These are phyloP conservation scores for Schizopygopsis malacanthus DNA, from an alignment of 2,797 vertebrate genomes.

Conservation along the genomic window DNA sequence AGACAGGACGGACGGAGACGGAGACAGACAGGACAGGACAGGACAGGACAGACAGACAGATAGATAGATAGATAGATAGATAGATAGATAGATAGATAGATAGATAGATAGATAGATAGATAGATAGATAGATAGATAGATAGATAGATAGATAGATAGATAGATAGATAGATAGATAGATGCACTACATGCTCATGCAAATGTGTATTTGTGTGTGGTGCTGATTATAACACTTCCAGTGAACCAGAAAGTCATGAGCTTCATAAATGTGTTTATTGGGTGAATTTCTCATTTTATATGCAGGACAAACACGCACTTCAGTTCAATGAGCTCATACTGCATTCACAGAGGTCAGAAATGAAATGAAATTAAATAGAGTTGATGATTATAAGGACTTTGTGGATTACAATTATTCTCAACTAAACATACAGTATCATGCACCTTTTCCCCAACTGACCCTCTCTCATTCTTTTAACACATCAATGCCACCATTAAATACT, in stretches of 20 bases:
- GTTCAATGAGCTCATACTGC: not conserved
- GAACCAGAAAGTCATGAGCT: not conserved
- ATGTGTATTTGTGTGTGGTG: not conserved
- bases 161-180: too few relatives aligned
- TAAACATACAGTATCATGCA: not conserved
- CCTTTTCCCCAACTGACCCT: not conserved
- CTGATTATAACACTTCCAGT: not conserved
- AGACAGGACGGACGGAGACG: too few relatives aligned
- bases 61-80: not conserved
- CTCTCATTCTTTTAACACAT: not conserved
- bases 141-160: not conserved
- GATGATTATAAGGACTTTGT: not conserved
- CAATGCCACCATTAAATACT: not conserved
- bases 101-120: too few relatives aligned
- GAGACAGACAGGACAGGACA: too few relatives aligned
- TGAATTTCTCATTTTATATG: not conserved
- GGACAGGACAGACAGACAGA: too few relatives aligned
- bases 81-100: not conserved
- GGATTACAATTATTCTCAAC: not conserved
- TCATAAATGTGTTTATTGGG: not conserved
- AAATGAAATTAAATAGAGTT: not conserved
- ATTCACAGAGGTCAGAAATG: conserved; percentile 1
- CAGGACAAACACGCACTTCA: not conserved
- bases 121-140: not conserved
- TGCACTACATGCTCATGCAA: not conserved